These are phyloP conservation scores for Drosophila dives DNA, from an alignment of 2,888 invertebrate species.

Conservation along the genomic window DNA sequence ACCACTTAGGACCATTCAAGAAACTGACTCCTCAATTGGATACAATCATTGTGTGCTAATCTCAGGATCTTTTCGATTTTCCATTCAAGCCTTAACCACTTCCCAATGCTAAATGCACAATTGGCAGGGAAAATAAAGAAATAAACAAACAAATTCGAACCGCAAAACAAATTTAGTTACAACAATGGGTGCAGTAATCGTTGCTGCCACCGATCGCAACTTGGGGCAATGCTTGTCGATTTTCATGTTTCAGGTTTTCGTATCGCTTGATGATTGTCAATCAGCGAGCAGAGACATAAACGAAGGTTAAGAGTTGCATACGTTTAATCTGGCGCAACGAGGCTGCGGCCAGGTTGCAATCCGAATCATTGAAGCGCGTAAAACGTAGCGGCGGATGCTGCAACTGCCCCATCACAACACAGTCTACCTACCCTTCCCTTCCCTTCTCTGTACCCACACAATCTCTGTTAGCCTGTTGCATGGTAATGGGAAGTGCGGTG, in stretches of 20 bases:
- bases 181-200: conserved; percentile 54
- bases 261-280: conserved; percentile 76
- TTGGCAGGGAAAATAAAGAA: conserved; percentile 22
- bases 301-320: conserved; percentile 81
- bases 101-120: conserved; percentile 36
- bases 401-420: conserved; percentile 27
- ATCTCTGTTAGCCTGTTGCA: not conserved
- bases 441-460: not conserved
- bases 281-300: conserved; percentile 69
- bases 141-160: conserved; percentile 54
- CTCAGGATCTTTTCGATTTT: conserved; percentile 8
- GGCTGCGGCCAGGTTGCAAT: conserved; percentile 43
- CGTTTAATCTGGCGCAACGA: conserved; percentile 67
- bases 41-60: conserved; percentile 18
- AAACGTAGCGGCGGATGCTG: conserved; percentile 70
- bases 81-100: conserved; percentile 35
- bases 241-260: conserved; percentile 43
- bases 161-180: conserved; percentile 73
- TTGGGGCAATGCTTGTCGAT: conserved; percentile 39
- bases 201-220: conserved; percentile 26
- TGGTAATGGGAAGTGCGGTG: conserved; percentile 50
- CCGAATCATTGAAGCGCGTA: conserved; percentile 75
- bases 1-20: not conserved
- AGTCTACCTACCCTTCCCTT: conserved; percentile 9
- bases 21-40: not conserved